Evolutionary conservation across 1,140 invertebrate genomes (phyloP).

Genomic region (Asbolus verrucosus): DNA sequence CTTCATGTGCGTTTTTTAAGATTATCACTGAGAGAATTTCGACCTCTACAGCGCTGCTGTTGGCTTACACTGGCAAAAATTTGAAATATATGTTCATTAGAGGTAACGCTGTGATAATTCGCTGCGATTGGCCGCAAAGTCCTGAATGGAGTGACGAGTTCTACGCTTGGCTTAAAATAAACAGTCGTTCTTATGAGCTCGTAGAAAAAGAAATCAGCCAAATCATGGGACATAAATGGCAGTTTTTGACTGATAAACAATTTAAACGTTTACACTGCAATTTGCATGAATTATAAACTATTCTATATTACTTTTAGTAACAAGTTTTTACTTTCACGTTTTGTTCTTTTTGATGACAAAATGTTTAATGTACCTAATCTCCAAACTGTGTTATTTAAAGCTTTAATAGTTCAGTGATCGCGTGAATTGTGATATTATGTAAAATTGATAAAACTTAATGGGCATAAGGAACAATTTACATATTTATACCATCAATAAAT

Average conservation of each 20-base stretch:
- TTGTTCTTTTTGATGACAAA: too few species aligned
- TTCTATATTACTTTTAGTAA: too few species aligned
- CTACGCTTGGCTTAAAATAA: conserved; percentile 74
- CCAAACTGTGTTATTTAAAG: conserved; percentile 16
- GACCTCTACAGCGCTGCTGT: conserved; percentile 81
- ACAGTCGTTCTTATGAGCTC: conserved; percentile 73
- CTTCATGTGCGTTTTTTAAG: conserved; percentile 63
- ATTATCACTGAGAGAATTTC: conserved; percentile 84
- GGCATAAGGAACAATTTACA: conserved; percentile 25
- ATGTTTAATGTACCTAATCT: too few species aligned
- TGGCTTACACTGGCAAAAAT: conserved; percentile 75
- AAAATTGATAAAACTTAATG: conserved; percentile 26
- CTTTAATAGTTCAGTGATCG: conserved; percentile 1
- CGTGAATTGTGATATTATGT: conserved; percentile 24
- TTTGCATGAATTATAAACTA: conserved; percentile 27
- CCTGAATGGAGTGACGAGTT: conserved; percentile 78
- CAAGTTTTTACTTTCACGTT: too few species aligned
- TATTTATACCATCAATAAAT: conserved; percentile 40
- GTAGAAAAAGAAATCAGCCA: conserved; percentile 78
- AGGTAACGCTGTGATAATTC: conserved; percentile 77
- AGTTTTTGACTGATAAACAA: conserved; percentile 78
- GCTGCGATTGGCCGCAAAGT: conserved; percentile 76
- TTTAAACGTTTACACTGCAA: conserved; percentile 68
- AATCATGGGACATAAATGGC: conserved; percentile 78
- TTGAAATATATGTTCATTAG: conserved; percentile 77